phyloP scores from a whole-genome alignment of 1,140 invertebrate species.

The Drosophila tristis region DNA sequence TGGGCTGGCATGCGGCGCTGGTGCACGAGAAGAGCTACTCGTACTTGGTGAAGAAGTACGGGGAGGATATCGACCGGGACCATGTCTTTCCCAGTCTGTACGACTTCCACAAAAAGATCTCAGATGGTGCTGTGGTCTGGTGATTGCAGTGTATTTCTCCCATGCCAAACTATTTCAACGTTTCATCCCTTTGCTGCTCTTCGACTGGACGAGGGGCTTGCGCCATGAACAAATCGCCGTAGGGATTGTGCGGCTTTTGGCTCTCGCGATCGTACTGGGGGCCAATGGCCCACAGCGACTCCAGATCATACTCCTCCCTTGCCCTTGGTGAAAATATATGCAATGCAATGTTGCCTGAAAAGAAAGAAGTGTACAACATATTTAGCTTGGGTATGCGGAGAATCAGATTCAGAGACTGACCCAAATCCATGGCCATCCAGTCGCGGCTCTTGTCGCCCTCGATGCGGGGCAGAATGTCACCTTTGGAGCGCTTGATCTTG shows the following conservation, averaged over 20 bases:
- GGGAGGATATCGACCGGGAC: slow-evolving; percentile 65
- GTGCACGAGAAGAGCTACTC: slow-evolving; percentile 84
- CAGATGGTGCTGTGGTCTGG: slow-evolving; percentile 71
- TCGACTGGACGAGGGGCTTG: slow-evolving; percentile 3
- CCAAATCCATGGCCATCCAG: slow-evolving; percentile 96
- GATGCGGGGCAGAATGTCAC: slow-evolving; percentile 89
- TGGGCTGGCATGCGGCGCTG: slow-evolving; percentile 91
- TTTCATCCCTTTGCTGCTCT: slow-evolving; percentile 5
- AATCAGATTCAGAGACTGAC: slow-evolving; percentile 84
- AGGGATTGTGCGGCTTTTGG: slow-evolving; percentile 86
- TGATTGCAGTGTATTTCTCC: slow-evolving; percentile 39
- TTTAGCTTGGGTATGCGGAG: slow-evolving; percentile 19
- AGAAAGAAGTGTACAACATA: slow-evolving; percentile 26
- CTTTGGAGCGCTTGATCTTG: slow-evolving; percentile 88
- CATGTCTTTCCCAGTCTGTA: slow-evolving; percentile 77
- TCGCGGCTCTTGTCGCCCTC: slow-evolving; percentile 91
- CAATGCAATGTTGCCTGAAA: slow-evolving; percentile 94
- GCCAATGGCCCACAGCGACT: slow-evolving; percentile 95
- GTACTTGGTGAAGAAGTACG: slow-evolving; percentile 71
- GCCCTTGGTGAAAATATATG: slow-evolving; percentile 92
- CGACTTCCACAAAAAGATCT: slow-evolving; percentile 81
- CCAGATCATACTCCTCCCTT: slow-evolving; percentile 92
- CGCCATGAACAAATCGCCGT: slow-evolving; percentile 66
- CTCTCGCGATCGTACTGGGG: slow-evolving; percentile 90
- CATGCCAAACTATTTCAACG: slow-evolving; percentile 10